These are phyloP conservation scores for Acanthococcus lagerstroemiae DNA, from an alignment of 2,888 invertebrate species.

Conservation along the genomic window DNA sequence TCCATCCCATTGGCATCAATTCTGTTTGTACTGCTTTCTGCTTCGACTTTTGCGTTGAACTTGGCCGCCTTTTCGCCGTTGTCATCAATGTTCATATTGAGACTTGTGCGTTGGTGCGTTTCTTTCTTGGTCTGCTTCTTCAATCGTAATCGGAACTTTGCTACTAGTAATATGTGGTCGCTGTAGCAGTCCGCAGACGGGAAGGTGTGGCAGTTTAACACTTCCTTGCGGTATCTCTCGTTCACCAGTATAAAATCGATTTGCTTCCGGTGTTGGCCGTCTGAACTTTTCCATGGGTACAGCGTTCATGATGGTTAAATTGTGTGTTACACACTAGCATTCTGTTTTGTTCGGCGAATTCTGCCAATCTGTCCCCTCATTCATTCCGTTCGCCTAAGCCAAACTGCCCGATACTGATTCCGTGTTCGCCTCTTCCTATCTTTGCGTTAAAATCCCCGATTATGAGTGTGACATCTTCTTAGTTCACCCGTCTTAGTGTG, in stretches of 20 bases:
- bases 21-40: not conserved
- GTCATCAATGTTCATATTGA: not conserved
- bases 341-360: not conserved
- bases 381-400: not conserved
- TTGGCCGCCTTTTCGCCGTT: not conserved
- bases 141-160: not conserved
- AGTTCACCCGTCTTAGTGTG: not conserved
- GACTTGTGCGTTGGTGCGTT: no score
- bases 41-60: not conserved
- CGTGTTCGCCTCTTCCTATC: not conserved
- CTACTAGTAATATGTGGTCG: not conserved
- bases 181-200: not conserved
- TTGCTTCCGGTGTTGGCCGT: not conserved
- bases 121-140: not conserved
- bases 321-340: not conserved
- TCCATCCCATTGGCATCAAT: not conserved
- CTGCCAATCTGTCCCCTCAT: not conserved
- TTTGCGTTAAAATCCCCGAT: not conserved
- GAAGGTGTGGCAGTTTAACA: not conserved
- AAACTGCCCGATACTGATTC: not conserved
- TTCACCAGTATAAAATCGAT: not conserved
- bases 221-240: not conserved
- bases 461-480: not conserved
- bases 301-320: not conserved
- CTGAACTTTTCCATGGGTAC: not conserved